Evolutionary conservation across 2,797 vertebrate species (phyloP).

Genomic region (Denticeps clupeoides): DNA sequence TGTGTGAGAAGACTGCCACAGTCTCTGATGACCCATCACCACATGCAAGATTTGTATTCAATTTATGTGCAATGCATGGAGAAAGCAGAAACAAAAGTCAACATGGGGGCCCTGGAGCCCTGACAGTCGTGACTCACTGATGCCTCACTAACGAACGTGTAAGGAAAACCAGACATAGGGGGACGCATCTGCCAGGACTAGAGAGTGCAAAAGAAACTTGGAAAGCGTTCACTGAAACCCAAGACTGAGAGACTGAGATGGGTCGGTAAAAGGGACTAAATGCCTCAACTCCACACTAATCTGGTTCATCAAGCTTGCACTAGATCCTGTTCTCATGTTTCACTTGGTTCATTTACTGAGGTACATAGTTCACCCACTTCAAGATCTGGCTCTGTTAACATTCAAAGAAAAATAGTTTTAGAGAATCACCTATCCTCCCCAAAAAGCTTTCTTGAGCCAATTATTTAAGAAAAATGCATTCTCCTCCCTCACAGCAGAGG

Average conservation of each 20-base stretch:
- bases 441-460: slow-evolving; percentile 27
- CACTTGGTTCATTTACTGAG: too few species aligned
- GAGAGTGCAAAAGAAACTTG: background rate
- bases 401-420: slow-evolving; percentile 39
- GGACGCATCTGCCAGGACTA: background rate
- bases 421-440: slow-evolving; percentile 36
- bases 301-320: too few species aligned
- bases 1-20: too few species aligned
- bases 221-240: background rate
- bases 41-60: slow-evolving; percentile 41
- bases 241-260: background rate
- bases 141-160: background rate
- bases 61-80: slow-evolving; percentile 31
- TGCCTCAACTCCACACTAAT: too few species aligned
- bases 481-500: slow-evolving; percentile 25
- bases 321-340: too few species aligned
- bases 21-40: slow-evolving; percentile 30
- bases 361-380: too few species aligned
- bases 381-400: slow-evolving; percentile 41
- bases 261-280: background rate
- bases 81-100: slow-evolving; percentile 19
- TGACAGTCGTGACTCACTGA: slow-evolving; percentile 11
- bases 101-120: slow-evolving; percentile 14
- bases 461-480: slow-evolving; percentile 25
- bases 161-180: background rate